phyloP scores from a whole-genome alignment of 2,797 vertebrate genomes.

The Xerus rutilus region DNA sequence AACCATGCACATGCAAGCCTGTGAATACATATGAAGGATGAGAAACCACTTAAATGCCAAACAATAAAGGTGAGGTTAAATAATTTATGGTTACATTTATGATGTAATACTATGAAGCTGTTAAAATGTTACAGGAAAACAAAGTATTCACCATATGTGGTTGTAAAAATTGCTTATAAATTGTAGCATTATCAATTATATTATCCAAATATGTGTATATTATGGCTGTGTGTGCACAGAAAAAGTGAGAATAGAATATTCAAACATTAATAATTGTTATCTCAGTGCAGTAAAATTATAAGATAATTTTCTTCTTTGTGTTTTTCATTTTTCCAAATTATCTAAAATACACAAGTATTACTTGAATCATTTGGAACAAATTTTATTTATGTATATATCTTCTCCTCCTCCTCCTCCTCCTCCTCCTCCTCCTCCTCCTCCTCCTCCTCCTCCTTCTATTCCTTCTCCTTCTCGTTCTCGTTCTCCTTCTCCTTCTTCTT shows the following conservation, averaged over 20 bases:
- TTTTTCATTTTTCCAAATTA: constrained; percentile 61
- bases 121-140: constrained; percentile 49
- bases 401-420: no score
- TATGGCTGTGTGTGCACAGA: neutral
- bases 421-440: no score
- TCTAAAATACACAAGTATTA: constrained; percentile 51
- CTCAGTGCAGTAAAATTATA: neutral
- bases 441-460: no score
- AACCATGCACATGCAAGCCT: neutral
- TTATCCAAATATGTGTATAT: constrained; percentile 35
- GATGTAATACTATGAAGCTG: neutral
- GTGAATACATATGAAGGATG: neutral
- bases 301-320: constrained; percentile 21
- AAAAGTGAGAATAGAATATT: neutral
- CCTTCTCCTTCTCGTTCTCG: no score
- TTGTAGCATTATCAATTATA: neutral
- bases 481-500: no score
- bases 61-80: neutral
- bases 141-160: neutral
- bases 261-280: neutral
- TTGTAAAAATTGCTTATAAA: constrained; percentile 52
- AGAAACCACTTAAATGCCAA: constrained; percentile 13
- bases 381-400: neutral
- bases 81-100: neutral
- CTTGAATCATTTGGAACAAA: constrained; percentile 54